These are phyloP conservation scores for Bambusicola thoracicus DNA, from an alignment of 2,113 vertebrate species.

Conservation along the genomic window DNA sequence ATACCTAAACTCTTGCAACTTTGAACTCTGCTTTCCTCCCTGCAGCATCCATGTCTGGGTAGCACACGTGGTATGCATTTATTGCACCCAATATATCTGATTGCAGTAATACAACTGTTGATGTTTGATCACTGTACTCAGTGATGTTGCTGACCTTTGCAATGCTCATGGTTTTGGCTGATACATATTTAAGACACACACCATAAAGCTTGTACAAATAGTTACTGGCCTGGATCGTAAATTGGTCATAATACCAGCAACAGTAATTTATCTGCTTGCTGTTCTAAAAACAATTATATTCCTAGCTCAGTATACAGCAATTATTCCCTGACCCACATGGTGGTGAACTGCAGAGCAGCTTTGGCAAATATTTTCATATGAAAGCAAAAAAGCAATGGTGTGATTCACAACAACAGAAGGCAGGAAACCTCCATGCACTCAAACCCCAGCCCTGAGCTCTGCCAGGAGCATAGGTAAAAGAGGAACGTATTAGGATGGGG, in stretches of 20 bases:
- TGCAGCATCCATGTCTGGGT: fast-evolving
- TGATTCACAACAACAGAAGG: not conserved
- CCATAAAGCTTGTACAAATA: not conserved
- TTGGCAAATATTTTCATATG: not conserved
- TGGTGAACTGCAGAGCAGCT: not conserved
- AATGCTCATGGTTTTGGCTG: not conserved
- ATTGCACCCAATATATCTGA: not conserved
- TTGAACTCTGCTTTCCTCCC: not conserved
- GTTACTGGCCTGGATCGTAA: not conserved
- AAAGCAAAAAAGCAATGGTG: not conserved
- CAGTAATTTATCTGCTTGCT: not conserved
- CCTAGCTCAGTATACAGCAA: not conserved
- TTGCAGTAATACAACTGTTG: not conserved
- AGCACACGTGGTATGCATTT: not conserved
- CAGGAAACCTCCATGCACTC: not conserved
- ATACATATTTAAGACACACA: not conserved
- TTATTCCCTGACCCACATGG: not conserved
- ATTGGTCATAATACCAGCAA: not conserved
- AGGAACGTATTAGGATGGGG: not conserved
- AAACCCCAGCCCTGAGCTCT: not conserved
- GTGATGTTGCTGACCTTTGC: not conserved
- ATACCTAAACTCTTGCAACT: not conserved
- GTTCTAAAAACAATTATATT: not conserved
- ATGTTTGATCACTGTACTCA: not conserved
- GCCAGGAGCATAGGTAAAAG: not conserved